Percentiles rank a stretch among this genome's conserved stretches.
phyloP scores from a whole-genome alignment of 2,113 vertebrate genomes.

The Apus apus region DNA sequence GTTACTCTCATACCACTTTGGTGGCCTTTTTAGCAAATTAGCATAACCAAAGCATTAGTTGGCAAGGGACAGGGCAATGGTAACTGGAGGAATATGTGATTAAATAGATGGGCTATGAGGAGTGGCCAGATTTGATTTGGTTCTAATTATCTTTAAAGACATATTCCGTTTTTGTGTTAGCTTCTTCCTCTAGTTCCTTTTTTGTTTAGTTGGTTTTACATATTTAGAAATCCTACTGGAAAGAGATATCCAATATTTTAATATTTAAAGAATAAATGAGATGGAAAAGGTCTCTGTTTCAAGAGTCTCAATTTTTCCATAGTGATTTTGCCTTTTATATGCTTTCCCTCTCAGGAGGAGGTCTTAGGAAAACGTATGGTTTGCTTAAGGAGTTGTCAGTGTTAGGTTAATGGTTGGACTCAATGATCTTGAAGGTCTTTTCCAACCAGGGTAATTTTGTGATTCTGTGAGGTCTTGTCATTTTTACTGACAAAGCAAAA shows the following conservation, averaged over 20 bases:
- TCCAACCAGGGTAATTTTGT: no score
- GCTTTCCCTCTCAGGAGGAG: not conserved
- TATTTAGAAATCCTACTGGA: not conserved
- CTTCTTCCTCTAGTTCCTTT: not conserved
- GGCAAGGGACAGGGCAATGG: not conserved
- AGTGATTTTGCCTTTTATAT: not conserved
- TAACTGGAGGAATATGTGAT: not conserved
- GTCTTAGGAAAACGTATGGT: no score
- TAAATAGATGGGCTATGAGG: not conserved
- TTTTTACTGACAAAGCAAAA: not conserved
- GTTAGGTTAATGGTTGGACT: no score
- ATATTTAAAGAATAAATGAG: not conserved
- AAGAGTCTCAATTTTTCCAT: not conserved
- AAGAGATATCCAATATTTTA: not conserved
- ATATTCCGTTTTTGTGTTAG: accelerated
- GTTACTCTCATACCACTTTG: not conserved
- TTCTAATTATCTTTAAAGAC: not conserved
- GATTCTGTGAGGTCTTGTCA: not conserved
- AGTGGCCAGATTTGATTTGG: not conserved
- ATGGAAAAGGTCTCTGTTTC: not conserved
- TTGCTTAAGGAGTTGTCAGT: no score
- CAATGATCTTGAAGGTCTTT: no score
- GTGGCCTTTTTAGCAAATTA: not conserved
- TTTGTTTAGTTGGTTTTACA: not conserved
- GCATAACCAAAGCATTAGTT: not conserved